Percentiles rank a stretch among this genome's conserved stretches.
Conservation (phyloP, 1,140 invertebrate species). For the Brachionus rotundiformis region DNA sequence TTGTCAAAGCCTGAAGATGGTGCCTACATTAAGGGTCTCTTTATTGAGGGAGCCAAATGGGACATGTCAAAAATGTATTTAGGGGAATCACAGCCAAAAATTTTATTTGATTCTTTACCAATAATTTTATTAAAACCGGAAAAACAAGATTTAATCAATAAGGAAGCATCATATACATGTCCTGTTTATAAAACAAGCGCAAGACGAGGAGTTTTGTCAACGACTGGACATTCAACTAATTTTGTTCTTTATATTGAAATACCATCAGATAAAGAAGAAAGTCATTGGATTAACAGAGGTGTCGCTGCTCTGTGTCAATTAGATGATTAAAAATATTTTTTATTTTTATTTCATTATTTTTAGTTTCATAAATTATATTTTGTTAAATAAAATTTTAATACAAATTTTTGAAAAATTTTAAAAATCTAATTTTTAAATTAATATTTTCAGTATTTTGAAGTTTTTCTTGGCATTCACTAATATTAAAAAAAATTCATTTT, state of each 20-base stretch:
- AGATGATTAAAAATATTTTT: background rate
- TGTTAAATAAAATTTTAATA: background rate
- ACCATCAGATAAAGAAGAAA: conserved; percentile 70
- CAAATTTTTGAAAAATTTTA: background rate
- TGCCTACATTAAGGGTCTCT: conserved; percentile 71
- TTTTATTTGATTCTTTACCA: conserved; percentile 58
- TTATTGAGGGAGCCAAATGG: conserved; percentile 87
- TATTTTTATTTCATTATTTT: background rate
- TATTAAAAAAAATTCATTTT: no score
- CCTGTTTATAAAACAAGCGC: conserved; percentile 88
- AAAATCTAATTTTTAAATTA: no score
- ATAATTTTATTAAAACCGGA: conserved; percentile 55
- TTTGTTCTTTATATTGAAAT: conserved; percentile 81
- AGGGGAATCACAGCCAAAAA: conserved; percentile 54
- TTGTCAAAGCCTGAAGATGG: conserved; percentile 64
- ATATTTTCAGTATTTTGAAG: no score
- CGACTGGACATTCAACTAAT: conserved; percentile 90
- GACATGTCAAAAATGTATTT: conserved; percentile 66
- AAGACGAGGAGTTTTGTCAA: conserved; percentile 79
- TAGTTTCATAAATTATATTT: conserved; percentile 19
- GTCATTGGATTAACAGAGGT: conserved; percentile 83
- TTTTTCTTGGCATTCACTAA: no score
- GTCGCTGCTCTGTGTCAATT: conserved; percentile 25
- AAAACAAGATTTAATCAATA: conserved; percentile 68
- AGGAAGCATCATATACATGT: conserved; percentile 71